Base-by-base conservation (phyloP, 2,888 invertebrate species). In the Sarcophaga subvicina region DNA sequence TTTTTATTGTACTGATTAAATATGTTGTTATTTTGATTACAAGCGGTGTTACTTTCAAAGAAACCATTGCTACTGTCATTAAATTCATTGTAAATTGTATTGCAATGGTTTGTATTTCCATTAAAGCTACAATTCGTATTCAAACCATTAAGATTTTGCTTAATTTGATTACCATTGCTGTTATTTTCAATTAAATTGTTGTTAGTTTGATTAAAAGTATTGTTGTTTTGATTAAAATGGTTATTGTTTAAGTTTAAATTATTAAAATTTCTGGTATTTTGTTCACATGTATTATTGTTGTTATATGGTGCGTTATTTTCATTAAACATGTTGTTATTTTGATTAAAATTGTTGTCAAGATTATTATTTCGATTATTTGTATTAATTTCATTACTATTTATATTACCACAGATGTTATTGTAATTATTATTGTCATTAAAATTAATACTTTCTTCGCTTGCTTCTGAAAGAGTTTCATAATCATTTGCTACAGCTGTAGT, bases 371-470 rank as follows among this genome's bases (percentile, higher is more conserved):
- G 69, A 37, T 25, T 37, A n/a, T 80, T 66, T 20, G 8, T 22
- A 70, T 70, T 78, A 5, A 14, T 87, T 82, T 17, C 54, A 3
- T 2, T 25, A 75, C 49, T 60, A 73, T 79, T 64, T 54, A 10
- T 45, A 64, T 20, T 78, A n/a, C 37, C 37, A 37, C 60, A 59
- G 64, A 17, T 22, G 63, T 49, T 37, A 27, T 71, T 71, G 4
- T 78, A 80, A 77, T 67, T 83, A 69, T 17, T 73, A 80, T 71
- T 73, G 79, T 45, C 83, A 82, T 14, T 66, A 22, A 89, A 89
- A 81, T 89, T 87, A 49, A 88, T 88, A 87, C 88, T 88, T 49
- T 88, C 81, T 72, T 89, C 89, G 73, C 76, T 88, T 17, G 70
- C 77, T 63, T 85, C 27, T 69, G 87, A 47, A 80, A 80, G 67